Percentiles rank a stretch among this genome's conserved stretches.
phyloP scores from a whole-genome alignment of 2,113 vertebrate genomes.

The Callionymus lyra region DNA sequence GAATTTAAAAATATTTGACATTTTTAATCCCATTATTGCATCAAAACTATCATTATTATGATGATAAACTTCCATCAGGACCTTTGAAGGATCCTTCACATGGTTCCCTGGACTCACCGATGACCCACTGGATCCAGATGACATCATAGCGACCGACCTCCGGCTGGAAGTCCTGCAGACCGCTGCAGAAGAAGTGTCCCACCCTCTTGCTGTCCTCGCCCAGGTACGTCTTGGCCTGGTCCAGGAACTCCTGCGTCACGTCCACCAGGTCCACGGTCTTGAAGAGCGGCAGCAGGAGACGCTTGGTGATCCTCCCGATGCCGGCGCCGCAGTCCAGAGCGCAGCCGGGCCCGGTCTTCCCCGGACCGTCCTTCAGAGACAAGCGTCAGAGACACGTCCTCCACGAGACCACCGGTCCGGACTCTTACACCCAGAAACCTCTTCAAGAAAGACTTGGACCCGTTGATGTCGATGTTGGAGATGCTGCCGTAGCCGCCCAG shows the following conservation, averaged over 20 bases:
- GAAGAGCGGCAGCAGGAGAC: slow-evolving; percentile 86
- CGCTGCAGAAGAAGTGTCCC: slow-evolving; percentile 83
- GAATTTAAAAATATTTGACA: too few species aligned
- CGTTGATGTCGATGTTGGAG: slow-evolving; percentile 87
- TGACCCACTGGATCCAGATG: slow-evolving; percentile 99
- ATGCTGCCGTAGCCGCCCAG: slow-evolving; percentile 92
- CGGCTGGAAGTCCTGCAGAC: slow-evolving; percentile 87
- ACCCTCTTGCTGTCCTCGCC: slow-evolving; percentile 82
- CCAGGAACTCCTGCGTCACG: slow-evolving; percentile 85
- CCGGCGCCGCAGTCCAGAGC: slow-evolving; percentile 93
- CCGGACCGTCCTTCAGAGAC: slow-evolving; percentile 77
- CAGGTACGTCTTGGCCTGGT: slow-evolving; percentile 81
- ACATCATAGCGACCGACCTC: slow-evolving; percentile 80
- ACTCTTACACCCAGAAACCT: slow-evolving; percentile 81
- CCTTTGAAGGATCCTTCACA: too few species aligned
- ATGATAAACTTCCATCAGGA: too few species aligned
- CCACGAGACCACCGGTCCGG: too few species aligned
- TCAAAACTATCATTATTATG: too few species aligned
- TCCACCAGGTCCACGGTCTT: slow-evolving; percentile 88
- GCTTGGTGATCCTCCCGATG: slow-evolving; percentile 90
- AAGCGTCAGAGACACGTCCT: too few species aligned
- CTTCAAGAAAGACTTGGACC: slow-evolving; percentile 86
- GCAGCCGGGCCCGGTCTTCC: slow-evolving; percentile 66
- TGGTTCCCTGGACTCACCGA: slow-evolving; percentile 69
- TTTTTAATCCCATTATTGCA: too few species aligned